These are phyloP conservation scores for Tonatia bakeri DNA, from an alignment of 2,113 vertebrate genomes.

Conservation along the genomic window DNA sequence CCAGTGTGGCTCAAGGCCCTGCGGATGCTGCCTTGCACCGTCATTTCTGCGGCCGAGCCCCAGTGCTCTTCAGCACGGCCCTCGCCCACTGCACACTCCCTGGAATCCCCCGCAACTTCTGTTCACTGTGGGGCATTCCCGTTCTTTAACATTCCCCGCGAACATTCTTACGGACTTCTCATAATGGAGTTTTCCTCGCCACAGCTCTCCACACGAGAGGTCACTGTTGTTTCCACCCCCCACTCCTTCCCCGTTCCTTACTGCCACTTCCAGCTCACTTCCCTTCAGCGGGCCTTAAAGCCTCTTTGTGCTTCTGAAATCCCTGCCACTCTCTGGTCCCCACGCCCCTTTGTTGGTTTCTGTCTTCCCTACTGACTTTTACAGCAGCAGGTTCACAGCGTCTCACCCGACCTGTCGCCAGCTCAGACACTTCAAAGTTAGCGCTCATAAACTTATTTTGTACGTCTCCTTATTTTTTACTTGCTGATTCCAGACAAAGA, in stretches of 20 bases:
- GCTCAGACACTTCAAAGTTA: not conserved
- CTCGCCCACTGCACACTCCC: not conserved
- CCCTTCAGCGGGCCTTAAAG: constrained; percentile 8
- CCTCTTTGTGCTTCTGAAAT: not conserved
- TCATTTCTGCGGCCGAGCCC: not conserved
- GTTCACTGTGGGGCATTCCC: not conserved
- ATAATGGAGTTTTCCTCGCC: not conserved
- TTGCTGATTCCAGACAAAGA: constrained; percentile 17
- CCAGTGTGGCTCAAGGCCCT: not conserved
- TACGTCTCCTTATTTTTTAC: not conserved
- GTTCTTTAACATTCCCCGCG: not conserved
- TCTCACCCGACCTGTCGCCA: not conserved
- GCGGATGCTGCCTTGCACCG: not conserved
- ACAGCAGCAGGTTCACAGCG: not conserved
- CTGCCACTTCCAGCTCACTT: not conserved
- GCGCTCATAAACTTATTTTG: not conserved
- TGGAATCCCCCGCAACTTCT: not conserved
- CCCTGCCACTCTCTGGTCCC: not conserved
- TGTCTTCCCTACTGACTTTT: not conserved
- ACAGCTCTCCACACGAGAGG: not conserved
- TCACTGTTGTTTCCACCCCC: not conserved
- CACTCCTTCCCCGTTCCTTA: not conserved
- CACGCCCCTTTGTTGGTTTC: not conserved
- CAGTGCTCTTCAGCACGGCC: not conserved
- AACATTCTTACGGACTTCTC: not conserved